Evolutionary conservation across 2,888 invertebrate species (phyloP), one percentile per base, ranked within the genome.

Genomic region (Lapara coniferarum): DNA sequence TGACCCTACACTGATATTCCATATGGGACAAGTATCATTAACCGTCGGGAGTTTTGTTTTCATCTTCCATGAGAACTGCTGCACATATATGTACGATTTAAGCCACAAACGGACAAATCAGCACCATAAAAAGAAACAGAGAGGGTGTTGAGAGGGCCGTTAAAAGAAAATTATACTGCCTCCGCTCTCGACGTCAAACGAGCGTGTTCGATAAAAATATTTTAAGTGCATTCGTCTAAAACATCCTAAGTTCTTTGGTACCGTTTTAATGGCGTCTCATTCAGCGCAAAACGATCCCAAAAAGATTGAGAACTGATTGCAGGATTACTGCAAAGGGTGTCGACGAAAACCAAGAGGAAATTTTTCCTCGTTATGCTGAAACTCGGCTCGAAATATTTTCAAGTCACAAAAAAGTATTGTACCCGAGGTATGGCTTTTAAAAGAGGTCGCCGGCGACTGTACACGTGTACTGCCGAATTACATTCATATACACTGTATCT

Each of bases 251-350:
- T 19, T 63, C 63, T 63, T 63, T 63, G 63, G 57, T 56, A 14
- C 63, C 63, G 19, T 66, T 53, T 66, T 66, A 66, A 66, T 66
- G 51, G 53, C 66, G 66, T 53, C 66, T 44, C 52, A 16, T 16
- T 53, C 12, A 13, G 46, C 37, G 52, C 25, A 53, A 67, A 72
- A 77, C 69, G 71, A 49, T 70, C 63, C 58, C 25, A 71, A 77
- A 80, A 79, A 83, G 82, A 87, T 83, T 74, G 82, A 69, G 75
- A 69, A 49, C 80, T 85, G 85, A 87, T 87, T 85, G 82, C 79
- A 74, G 78, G 85, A 86, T 87, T 86, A 82, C 80, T 74, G 77
- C 68, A 69, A 78, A 77, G 78, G 77, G 76, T 75, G 78, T 76
- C 78, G 76, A 78, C 78, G 79, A 81, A 81, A 74, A 77, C 53